Conservation (phyloP, 2,797 vertebrate genomes). For the Lepus townsendii region DNA sequence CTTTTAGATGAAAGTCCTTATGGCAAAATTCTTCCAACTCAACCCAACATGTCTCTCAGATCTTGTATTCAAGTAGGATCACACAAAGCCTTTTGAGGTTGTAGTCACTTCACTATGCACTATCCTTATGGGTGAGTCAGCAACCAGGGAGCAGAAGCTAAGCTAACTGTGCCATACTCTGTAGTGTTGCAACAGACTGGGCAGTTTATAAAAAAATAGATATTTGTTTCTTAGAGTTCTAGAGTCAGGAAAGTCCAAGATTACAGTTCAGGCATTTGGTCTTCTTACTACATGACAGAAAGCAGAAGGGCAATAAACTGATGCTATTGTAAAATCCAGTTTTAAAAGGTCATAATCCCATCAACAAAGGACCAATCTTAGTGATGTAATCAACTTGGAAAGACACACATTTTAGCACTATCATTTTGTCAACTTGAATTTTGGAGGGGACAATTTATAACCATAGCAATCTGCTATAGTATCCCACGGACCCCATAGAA, state of each 20-base stretch:
- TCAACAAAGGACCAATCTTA: accelerated
- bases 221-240: background rate
- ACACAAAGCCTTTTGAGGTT: background rate
- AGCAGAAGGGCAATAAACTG: background rate
- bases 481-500: background rate
- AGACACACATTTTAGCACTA: no score
- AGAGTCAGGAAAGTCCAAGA: background rate
- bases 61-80: background rate
- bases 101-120: background rate
- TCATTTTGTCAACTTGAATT: background rate
- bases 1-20: background rate
- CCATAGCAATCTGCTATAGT: background rate
- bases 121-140: no score
- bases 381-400: background rate
- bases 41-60: background rate
- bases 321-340: background rate
- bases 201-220: background rate
- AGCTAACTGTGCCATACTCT: background rate
- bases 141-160: background rate
- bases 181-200: background rate
- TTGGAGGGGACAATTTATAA: background rate
- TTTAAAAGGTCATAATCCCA: background rate
- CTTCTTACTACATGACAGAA: background rate
- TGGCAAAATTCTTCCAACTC: accelerated
- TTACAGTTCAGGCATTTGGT: no score